Percentiles rank a stretch among this genome's conserved stretches.
These are phyloP conservation scores for Marisa cornuarietis DNA, from an alignment of 1,140 invertebrate genomes.

Conservation along the genomic window DNA sequence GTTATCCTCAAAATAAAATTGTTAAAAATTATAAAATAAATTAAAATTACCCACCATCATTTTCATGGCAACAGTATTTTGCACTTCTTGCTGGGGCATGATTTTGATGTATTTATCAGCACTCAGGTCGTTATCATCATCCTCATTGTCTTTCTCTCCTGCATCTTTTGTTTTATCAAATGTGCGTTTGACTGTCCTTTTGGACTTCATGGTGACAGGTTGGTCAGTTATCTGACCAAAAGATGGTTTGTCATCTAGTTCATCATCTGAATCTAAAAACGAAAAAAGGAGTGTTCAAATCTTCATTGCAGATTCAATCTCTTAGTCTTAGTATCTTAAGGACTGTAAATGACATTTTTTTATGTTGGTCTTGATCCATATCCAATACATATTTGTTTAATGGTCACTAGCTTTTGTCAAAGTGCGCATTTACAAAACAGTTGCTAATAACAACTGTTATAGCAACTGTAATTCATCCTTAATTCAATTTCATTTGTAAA, in stretches of 20 bases:
- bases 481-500: too few relatives aligned
- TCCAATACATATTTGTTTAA: too few relatives aligned
- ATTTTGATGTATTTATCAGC: slow-evolving; percentile 19
- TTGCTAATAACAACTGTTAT: too few relatives aligned
- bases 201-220: background rate
- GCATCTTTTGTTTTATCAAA: background rate
- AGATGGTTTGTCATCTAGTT: slow-evolving; percentile 4
- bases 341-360: too few relatives aligned
- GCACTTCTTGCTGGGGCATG: background rate
- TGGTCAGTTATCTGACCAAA: background rate
- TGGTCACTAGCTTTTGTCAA: too few relatives aligned
- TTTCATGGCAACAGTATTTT: slow-evolving; percentile 15
- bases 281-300: background rate
- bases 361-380: too few relatives aligned
- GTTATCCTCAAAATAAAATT: background rate
- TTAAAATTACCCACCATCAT: slow-evolving; percentile 16
- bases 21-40: background rate
- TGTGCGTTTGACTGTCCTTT: slow-evolving; percentile 9
- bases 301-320: too few relatives aligned
- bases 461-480: too few relatives aligned
- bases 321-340: too few relatives aligned
- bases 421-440: too few relatives aligned
- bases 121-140: slow-evolving; percentile 7
- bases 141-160: background rate
- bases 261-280: slow-evolving; percentile 11